phyloP scores from a whole-genome alignment of 2,797 vertebrate genomes.

The Pantherophis alleghaniensis region DNA sequence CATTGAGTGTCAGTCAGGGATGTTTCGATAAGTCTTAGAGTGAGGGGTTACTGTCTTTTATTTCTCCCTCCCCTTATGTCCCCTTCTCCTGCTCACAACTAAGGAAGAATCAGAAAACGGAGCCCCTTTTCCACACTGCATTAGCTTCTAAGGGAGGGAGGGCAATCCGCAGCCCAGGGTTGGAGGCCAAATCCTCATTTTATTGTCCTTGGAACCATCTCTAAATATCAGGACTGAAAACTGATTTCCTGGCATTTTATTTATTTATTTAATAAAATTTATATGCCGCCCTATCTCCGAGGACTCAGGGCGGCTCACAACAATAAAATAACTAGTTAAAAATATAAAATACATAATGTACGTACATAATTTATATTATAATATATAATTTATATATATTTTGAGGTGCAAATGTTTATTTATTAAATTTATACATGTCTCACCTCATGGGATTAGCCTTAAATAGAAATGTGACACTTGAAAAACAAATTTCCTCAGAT shows the following conservation, averaged over 20 bases:
- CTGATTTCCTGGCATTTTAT: neutral
- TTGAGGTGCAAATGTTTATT: neutral
- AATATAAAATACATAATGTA: too few species aligned
- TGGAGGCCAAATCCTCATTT: neutral
- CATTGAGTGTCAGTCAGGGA: neutral
- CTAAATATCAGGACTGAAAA: neutral
- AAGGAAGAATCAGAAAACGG: neutral
- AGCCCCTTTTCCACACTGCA: neutral
- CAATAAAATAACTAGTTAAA: too few species aligned
- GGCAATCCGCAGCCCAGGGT: neutral
- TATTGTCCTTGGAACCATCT: neutral
- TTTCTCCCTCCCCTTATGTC: neutral
- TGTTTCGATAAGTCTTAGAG: neutral
- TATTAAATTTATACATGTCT: neutral
- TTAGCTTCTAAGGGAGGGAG: neutral
- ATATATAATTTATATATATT: too few species aligned
- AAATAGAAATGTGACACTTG: neutral
- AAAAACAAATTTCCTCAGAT: neutral
- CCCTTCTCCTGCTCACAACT: neutral
- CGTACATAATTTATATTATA: too few species aligned
- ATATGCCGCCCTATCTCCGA: too few species aligned
- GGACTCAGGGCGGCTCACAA: too few species aligned
- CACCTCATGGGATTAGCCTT: neutral
- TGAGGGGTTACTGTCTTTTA: neutral
- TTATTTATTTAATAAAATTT: too few species aligned